Evolutionary conservation across 2,113 vertebrate species (phyloP), one percentile per base, ranked within the genome.

Genomic region (Cephalopterus ornatus): DNA sequence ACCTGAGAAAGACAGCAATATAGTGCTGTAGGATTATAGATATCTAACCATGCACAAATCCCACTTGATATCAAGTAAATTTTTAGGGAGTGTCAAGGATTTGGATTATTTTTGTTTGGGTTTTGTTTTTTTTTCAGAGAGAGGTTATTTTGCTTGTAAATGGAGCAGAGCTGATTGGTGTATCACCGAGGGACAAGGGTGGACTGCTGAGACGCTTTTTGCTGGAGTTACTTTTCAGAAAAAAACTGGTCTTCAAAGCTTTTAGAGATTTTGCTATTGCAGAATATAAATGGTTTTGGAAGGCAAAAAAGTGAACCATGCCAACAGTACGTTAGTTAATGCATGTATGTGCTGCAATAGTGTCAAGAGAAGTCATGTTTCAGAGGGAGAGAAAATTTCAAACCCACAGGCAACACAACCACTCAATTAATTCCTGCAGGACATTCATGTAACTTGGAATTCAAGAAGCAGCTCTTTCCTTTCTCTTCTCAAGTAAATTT

Each of bases 401-500:
- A 72, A 88, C 85, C 27, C 18, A 59, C 18, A 49, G 44, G 28
- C 37, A 77, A 42, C 0, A 2, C 26, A 94, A 74, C 13, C 39
- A 74, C 49, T 92, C 67, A 17, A 52, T 86, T 63, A 84, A 84
- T 88, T 92, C 59, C 77, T 96, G 28, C 26, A 77, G 63, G 52
- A 24, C 24, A 76, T n/a, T 67, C 10, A 39, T 22, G 12, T 52
- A 65, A 59, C 62, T 88, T 63, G 41, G 26, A 85, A 78, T 72
- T 95, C 44, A 89, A 53, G 37, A 56, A 55, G 22, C 2, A 85
- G 18, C 30, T 82, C 24, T 63, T 86, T 76, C 24, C 52, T 72
- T 95, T 82, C 62, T 91, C 44, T 88, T 93, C 24, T 88, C 32
- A 39, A 90, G 41, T 6, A 96, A 66, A 50, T 91, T 76, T 88